Base-by-base conservation (phyloP, 2,888 invertebrate genomes). In the Leptopilina drosophilae region DNA sequence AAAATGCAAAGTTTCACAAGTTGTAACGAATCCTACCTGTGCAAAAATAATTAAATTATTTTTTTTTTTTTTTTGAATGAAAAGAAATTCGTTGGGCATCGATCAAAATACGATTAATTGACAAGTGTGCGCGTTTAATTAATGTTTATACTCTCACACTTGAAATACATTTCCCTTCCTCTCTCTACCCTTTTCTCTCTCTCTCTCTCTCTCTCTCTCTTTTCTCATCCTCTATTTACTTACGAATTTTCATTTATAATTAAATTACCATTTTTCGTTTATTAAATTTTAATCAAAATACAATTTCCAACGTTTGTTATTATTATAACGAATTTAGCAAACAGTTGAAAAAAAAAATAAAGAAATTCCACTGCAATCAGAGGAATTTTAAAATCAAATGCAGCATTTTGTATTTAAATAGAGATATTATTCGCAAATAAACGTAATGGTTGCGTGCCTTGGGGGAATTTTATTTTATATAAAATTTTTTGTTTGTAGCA, bases 1-100 rank as follows among this genome's bases (percentile, higher is more conserved):
- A 62, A 53, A 20, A 69, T 26, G 7, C 8, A 53, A n/a, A 73
- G 53, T 53, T 73, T 56, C n/a, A n/a, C 33, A 73, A 73, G 9
- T 33, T 8, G 11, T 12, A 49, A 9, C 49, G 9, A 12, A 11
- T 49, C 26, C 33, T 2, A 33, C 3, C 26, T 8, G 14, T 20
- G 1, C 20, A 33, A 26, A n/a, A 26, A 69, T 11, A 49, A 53
- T 69, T 1, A 20, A 20, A n/a, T n/a, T n/a, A n/a, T n/a, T n/a
- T n/a, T n/a, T n/a, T n/a, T n/a, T n/a, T 56, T 73, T 73, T 53
- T 49, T 49, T 53, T 49, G 49, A 46, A 5, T 12, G 26, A 14
- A 20, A 69, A 69, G 49, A 20, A 14, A 46, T 26, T 20, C 20
- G 0, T 20, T 20, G 20, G 14, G 26, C 69, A 69, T 69, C 69